Evolutionary conservation across 2,113 vertebrate species (phyloP).

Genomic region (Nesogale talazaci): DNA sequence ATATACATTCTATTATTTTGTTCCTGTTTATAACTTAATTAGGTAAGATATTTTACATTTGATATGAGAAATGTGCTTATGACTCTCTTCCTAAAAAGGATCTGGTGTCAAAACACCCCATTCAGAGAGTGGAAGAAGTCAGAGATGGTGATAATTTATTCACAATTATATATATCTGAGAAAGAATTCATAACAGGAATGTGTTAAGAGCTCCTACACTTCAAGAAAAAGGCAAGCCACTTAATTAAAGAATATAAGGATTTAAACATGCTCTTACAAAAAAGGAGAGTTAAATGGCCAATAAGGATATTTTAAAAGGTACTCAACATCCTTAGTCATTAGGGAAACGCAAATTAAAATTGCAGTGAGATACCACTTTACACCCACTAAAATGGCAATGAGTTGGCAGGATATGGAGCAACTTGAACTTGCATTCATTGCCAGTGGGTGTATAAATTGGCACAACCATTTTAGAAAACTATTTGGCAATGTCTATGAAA

Average conservation of each 20-base stretch:
- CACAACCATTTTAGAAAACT: conserved; percentile 11
- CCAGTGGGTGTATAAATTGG: conserved; percentile 25
- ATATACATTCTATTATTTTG: conserved; percentile 16
- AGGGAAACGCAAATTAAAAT: conserved; percentile 53
- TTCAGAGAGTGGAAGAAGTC: not conserved
- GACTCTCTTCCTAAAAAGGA: conserved; percentile 9
- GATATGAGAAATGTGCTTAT: conserved; percentile 32
- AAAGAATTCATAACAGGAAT: conserved; percentile 14
- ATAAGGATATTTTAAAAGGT: conserved; percentile 16
- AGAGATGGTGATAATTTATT: conserved; percentile 46
- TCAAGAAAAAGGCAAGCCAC: conserved; percentile 29
- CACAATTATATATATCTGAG: not conserved
- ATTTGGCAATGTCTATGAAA: conserved; percentile 10
- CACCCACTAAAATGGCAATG: not conserved
- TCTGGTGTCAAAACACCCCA: not conserved
- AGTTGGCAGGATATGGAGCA: not conserved
- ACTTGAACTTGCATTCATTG: not conserved
- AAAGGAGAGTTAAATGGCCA: conserved; percentile 16
- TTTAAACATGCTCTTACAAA: conserved; percentile 31
- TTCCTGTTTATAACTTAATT: conserved; percentile 19
- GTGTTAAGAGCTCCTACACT: not conserved
- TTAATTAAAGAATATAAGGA: conserved; percentile 38
- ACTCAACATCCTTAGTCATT: conserved; percentile 39
- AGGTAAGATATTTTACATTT: not conserved
- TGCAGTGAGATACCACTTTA: not conserved